Evolutionary conservation across 2,113 vertebrate genomes (phyloP).

Genomic region (Archilochus colubris): DNA sequence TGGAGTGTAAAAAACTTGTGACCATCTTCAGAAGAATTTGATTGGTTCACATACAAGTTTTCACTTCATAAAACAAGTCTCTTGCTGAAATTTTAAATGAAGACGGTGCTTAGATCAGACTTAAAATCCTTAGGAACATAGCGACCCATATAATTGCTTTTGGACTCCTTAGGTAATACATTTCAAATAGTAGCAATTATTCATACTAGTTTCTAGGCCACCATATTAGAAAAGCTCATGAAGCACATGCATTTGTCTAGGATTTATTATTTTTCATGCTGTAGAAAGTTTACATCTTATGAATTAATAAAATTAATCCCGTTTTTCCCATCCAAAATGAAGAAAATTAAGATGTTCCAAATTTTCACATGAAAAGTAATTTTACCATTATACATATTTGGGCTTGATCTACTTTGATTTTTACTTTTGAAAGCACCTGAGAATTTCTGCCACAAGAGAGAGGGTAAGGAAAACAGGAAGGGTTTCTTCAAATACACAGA

Average conservation of each 20-base stretch:
- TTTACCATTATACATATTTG: neutral
- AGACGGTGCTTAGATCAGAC: neutral
- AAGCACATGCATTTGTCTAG: neutral
- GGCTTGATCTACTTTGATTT: neutral
- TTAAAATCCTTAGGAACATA: neutral
- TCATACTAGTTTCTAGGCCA: neutral
- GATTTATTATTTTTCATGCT: neutral
- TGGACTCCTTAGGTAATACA: neutral
- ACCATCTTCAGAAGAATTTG: conserved; percentile 13
- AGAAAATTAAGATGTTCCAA: too few species aligned
- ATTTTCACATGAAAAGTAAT: neutral
- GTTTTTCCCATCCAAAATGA: too few species aligned
- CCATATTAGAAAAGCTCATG: neutral
- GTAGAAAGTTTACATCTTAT: neutral
- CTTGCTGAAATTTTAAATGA: neutral
- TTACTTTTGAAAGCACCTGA: neutral
- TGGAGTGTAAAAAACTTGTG: conserved; percentile 35
- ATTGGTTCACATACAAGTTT: conserved; percentile 33
- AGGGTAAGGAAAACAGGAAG: too few species aligned
- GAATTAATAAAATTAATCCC: neutral
- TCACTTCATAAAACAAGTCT: neutral
- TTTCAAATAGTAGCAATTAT: conserved; percentile 21
- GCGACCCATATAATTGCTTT: neutral
- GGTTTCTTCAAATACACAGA: too few species aligned
- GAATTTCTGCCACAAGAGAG: neutral